Base-by-base conservation (phyloP, 2,797 vertebrate species). In the Threskiornis aethiopicus region DNA sequence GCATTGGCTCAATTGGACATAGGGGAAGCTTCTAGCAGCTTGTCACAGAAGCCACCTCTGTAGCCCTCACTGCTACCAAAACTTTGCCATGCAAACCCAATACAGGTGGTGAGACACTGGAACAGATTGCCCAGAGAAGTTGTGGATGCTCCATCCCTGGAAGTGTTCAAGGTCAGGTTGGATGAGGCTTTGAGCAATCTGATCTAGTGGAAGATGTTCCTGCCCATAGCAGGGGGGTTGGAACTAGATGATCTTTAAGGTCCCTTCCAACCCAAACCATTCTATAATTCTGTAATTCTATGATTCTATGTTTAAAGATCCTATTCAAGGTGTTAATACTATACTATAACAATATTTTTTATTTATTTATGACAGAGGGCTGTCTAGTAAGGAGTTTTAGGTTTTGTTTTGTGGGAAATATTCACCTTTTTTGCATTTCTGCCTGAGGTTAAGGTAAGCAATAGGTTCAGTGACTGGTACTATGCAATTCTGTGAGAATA, bases 201-300 rank as follows among this genome's bases (percentile, higher is more conserved):
- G 25, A 4, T 81, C 62, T 47, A 7, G 11, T n/a, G 51, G 16
- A 61, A 73, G 8, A 0, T 69, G 22, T 52, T 6, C 8, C 18
- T 52, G 31, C 4, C 22, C 1, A 7, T 25, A 5, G 14, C 21
- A 51, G 4, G 2, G 5, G 1, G 1, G 0, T 4, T 79, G 16
- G 10, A 77, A 77, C 13, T 9, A 69, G 3, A 7, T 52, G 35
- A 47, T 8, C 1, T 55, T 85, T 49, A 59, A 69, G 6, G 22
- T 44, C 9, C 4, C 8, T 87, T 89, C 20, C 6, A 69, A n/a
- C 6, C 3, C 7, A 69, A 83, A 46, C 0, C 0, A 8, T 61
- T 55, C 35, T 46, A 29, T 39, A 14, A 37, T 61, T 55, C 35
- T 46, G 26, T 39, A 14, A 37, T 47, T 80, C 16, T 80, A 22